Evolutionary conservation across 2,797 vertebrate species (phyloP).

Genomic region (Hoplostethus mediterraneus): DNA sequence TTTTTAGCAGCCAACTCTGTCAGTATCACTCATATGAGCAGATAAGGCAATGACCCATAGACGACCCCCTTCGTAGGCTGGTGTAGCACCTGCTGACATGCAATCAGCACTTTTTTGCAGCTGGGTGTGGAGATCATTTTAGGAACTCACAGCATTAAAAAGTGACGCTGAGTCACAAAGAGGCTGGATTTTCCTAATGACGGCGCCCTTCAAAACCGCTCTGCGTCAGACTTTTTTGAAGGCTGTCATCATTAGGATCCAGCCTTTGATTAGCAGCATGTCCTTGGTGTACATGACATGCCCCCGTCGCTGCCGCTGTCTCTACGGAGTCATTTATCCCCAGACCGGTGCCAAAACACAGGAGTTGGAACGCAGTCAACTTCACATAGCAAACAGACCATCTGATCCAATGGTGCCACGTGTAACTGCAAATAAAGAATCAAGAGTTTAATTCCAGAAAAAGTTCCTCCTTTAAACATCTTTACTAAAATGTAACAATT

Average conservation of each 20-base stretch:
- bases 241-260: constrained; percentile 5
- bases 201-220: background rate
- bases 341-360: constrained; percentile 31
- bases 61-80: constrained; percentile 15
- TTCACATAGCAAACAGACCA: constrained; percentile 17
- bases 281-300: constrained; percentile 27
- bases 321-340: constrained; percentile 30
- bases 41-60: constrained; percentile 21
- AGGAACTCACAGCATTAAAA: constrained; percentile 11
- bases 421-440: background rate
- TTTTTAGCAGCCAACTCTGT: constrained; percentile 32
- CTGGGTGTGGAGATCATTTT: constrained; percentile 14
- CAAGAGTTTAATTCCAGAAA: background rate
- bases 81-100: background rate
- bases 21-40: constrained; percentile 9
- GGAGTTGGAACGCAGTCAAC: constrained; percentile 24
- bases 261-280: constrained; percentile 19
- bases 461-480: background rate
- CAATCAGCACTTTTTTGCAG: constrained; percentile 33
- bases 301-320: constrained; percentile 11
- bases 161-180: background rate
- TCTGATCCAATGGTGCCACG: constrained; percentile 7
- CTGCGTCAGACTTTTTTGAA: constrained; percentile 3
- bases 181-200: background rate
- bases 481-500: too few species aligned